Conservation (phyloP, 2,888 invertebrate species). For the Diogma glabrata region DNA sequence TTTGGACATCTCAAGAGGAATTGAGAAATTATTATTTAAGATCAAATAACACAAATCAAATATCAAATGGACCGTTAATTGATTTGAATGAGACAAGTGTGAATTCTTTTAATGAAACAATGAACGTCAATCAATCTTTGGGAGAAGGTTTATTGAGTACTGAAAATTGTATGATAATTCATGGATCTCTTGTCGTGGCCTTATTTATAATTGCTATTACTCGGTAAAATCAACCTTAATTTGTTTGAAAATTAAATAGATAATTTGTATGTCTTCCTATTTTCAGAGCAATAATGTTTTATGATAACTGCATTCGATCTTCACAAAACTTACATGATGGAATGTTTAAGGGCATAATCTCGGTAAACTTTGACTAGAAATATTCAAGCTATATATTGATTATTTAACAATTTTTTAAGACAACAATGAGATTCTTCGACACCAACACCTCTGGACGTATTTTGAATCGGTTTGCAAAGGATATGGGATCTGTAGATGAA, state of each 20-base stretch:
- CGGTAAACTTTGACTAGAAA: slow-evolving; percentile 11
- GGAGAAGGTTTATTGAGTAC: slow-evolving; percentile 20
- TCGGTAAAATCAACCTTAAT: slow-evolving; percentile 52
- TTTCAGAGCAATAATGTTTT: slow-evolving; percentile 54
- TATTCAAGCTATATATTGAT: neutral
- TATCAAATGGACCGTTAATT: neutral
- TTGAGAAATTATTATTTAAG: slow-evolving; percentile 12
- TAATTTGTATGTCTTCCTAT: slow-evolving; percentile 55
- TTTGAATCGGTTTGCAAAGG: slow-evolving; percentile 70
- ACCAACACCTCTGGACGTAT: slow-evolving; percentile 72
- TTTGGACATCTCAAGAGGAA: slow-evolving; percentile 36
- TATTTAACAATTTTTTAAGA: slow-evolving; percentile 22
- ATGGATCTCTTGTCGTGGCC: slow-evolving; percentile 41
- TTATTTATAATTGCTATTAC: slow-evolving; percentile 45
- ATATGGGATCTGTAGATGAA: slow-evolving; percentile 72
- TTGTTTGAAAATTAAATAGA: slow-evolving; percentile 51
- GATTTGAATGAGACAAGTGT: neutral
- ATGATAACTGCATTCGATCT: slow-evolving; percentile 48
- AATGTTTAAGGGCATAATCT: slow-evolving; percentile 47
- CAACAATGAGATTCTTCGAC: slow-evolving; percentile 65
- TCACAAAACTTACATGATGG: slow-evolving; percentile 56
- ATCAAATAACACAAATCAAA: neutral
- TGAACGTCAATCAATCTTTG: neutral
- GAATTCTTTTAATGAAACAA: neutral
- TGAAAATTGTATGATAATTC: slow-evolving; percentile 48